A percentile compares a stretch with the other conserved stretches of the same genome.
These are phyloP conservation scores for Rosalia funebris DNA, from an alignment of 2,888 invertebrate species.

Conservation along the genomic window DNA sequence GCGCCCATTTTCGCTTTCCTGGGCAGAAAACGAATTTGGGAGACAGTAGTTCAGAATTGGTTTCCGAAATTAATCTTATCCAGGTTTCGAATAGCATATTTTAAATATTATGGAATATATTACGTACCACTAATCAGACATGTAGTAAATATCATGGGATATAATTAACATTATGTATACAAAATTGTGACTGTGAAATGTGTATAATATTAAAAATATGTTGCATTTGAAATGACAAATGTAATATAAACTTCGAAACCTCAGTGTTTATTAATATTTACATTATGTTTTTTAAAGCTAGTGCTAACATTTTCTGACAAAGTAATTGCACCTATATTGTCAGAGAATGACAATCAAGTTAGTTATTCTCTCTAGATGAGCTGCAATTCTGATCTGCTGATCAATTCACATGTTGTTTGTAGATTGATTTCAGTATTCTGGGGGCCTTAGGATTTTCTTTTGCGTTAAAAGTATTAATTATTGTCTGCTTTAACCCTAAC, in stretches of 20 bases:
- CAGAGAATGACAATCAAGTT: slow-evolving; percentile 46
- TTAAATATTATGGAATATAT: slow-evolving; percentile 17
- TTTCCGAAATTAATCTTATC: slow-evolving; percentile 45
- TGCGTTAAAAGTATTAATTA: slow-evolving; percentile 31
- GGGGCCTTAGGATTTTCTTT: slow-evolving; percentile 43
- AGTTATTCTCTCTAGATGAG: slow-evolving; percentile 56
- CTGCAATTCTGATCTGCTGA: slow-evolving; percentile 63
- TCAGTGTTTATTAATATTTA: slow-evolving; percentile 41
- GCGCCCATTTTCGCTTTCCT: slow-evolving; percentile 62
- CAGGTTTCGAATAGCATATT: slow-evolving; percentile 31
- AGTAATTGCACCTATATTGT: slow-evolving; percentile 45
- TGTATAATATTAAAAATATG: slow-evolving; percentile 11
- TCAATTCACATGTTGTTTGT: slow-evolving; percentile 55
- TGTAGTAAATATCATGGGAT: slow-evolving; percentile 4
- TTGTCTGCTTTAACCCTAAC: slow-evolving; percentile 6
- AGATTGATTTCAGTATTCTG: slow-evolving; percentile 64
- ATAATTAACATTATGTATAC: slow-evolving; percentile 2
- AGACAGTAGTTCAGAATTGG: slow-evolving; percentile 63
- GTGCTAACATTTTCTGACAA: slow-evolving; percentile 47
- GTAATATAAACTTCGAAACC: slow-evolving; percentile 38
- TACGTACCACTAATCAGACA: not conserved
- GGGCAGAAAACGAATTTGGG: slow-evolving; percentile 63
- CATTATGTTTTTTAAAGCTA: slow-evolving; percentile 41
- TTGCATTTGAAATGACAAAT: slow-evolving; percentile 9
- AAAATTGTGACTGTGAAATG: slow-evolving; percentile 2